These are phyloP conservation scores for Gibbula magus DNA, from an alignment of 2,888 invertebrate genomes.

Conservation along the genomic window DNA sequence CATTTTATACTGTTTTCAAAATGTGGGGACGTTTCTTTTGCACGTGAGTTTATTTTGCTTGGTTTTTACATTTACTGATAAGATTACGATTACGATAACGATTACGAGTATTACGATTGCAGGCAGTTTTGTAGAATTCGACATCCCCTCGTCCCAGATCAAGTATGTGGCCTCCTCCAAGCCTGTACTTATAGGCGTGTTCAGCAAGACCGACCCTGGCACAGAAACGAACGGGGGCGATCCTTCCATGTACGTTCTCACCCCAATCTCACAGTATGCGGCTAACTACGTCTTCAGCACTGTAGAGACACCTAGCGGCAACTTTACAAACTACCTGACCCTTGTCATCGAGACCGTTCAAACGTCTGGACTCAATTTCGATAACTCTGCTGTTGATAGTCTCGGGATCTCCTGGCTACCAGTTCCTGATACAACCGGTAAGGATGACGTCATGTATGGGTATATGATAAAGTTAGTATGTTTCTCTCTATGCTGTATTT, in stretches of 20 bases:
- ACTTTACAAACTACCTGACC: constrained; percentile 43
- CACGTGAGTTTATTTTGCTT: too few relatives aligned
- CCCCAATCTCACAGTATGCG: constrained; percentile 53
- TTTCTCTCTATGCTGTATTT: too few relatives aligned
- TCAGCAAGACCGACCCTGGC: constrained; percentile 46
- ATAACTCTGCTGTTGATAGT: constrained; percentile 22
- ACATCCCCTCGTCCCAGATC: constrained; percentile 37
- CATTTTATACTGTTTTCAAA: too few relatives aligned
- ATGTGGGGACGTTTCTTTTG: too few relatives aligned
- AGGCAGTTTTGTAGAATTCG: constrained; percentile 33
- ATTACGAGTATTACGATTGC: too few relatives aligned
- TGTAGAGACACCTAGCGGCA: constrained; percentile 40
- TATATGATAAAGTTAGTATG: too few relatives aligned
- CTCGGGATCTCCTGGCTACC: constrained; percentile 33
- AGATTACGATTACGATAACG: too few relatives aligned
- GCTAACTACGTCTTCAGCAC: constrained; percentile 57
- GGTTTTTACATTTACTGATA: too few relatives aligned
- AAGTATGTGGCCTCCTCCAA: constrained; percentile 42
- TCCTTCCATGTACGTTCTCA: constrained; percentile 59
- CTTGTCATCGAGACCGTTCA: constrained; percentile 34
- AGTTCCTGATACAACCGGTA: constrained; percentile 30
- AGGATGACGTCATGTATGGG: too few relatives aligned
- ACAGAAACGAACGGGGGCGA: constrained; percentile 56
- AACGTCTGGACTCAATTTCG: constrained; percentile 36
- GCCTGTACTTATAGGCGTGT: constrained; percentile 52